Evolutionary conservation across 2,113 vertebrate species (phyloP).

Genomic region (Apus apus): DNA sequence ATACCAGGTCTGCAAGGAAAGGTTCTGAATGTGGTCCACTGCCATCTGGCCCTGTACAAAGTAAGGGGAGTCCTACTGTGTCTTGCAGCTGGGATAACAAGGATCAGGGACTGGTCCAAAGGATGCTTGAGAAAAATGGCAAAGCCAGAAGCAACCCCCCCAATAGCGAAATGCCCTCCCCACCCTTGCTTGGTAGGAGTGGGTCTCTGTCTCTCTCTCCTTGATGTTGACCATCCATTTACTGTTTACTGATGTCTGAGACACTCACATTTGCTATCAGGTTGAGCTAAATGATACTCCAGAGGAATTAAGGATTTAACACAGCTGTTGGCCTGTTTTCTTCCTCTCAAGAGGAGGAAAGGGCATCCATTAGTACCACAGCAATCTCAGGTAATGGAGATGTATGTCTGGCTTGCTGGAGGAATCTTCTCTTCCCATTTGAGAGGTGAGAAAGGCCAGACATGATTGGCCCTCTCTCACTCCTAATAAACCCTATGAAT

Average conservation of each 20-base stretch:
- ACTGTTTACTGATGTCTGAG: background rate
- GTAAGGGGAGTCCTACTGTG: background rate
- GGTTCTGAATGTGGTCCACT: background rate
- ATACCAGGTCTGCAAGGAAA: background rate
- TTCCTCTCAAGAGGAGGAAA: background rate
- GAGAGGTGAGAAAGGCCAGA: constrained; percentile 22
- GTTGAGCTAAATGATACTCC: background rate
- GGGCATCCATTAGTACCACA: constrained; percentile 4
- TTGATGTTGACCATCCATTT: background rate
- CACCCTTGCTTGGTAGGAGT: background rate
- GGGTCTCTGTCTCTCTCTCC: background rate
- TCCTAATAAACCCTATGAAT: constrained; percentile 50
- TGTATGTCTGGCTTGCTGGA: constrained; percentile 7
- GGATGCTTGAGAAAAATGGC: background rate
- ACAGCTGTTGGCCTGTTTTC: background rate
- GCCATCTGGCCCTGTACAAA: background rate
- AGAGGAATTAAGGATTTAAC: constrained; percentile 14
- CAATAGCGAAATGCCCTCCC: background rate
- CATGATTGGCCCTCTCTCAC: constrained; percentile 18
- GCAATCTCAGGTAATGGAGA: constrained; percentile 27
- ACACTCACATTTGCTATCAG: background rate
- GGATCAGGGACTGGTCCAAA: background rate
- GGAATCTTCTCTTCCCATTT: constrained; percentile 4
- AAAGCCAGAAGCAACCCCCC: background rate
- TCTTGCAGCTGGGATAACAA: background rate